Percentiles rank a stretch among this genome's conserved stretches.
phyloP scores from a whole-genome alignment of 2,113 vertebrate species.

The Scalopus aquaticus region DNA sequence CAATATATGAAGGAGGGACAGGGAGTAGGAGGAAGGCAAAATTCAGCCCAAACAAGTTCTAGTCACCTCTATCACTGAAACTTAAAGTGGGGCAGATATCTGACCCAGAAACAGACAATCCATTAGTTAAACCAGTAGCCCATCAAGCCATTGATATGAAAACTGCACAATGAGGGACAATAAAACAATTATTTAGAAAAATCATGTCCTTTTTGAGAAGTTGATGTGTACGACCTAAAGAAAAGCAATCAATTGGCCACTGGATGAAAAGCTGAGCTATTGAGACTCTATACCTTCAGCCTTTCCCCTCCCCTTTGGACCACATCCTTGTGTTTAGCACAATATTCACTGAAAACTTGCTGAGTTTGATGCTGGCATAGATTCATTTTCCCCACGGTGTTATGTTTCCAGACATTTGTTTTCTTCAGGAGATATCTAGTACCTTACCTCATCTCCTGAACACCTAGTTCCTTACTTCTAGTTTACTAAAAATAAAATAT shows the following conservation, averaged over 20 bases:
- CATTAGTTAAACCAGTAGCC: neutral
- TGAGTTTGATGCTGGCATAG: neutral
- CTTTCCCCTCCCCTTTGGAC: no score
- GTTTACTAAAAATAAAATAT: neutral
- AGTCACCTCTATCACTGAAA: neutral
- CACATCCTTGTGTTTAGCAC: no score
- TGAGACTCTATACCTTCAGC: rapidly evolving
- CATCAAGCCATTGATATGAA: neutral
- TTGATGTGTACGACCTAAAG: neutral
- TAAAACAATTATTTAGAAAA: neutral
- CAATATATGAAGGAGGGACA: neutral
- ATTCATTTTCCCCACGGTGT: neutral
- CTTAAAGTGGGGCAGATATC: neutral
- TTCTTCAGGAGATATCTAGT: neutral
- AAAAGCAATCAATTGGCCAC: neutral
- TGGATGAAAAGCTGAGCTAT: neutral
- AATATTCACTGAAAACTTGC: no score
- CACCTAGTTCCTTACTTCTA: neutral
- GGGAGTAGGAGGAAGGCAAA: no score
- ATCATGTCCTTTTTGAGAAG: neutral
- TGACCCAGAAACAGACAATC: neutral
- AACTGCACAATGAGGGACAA: neutral
- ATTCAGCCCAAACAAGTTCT: neutral
- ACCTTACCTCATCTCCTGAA: neutral
- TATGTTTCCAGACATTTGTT: neutral